Evolutionary conservation across 2,797 vertebrate genomes (phyloP), one percentile per base, ranked within the genome.

Genomic region (Spheniscus humboldti): DNA sequence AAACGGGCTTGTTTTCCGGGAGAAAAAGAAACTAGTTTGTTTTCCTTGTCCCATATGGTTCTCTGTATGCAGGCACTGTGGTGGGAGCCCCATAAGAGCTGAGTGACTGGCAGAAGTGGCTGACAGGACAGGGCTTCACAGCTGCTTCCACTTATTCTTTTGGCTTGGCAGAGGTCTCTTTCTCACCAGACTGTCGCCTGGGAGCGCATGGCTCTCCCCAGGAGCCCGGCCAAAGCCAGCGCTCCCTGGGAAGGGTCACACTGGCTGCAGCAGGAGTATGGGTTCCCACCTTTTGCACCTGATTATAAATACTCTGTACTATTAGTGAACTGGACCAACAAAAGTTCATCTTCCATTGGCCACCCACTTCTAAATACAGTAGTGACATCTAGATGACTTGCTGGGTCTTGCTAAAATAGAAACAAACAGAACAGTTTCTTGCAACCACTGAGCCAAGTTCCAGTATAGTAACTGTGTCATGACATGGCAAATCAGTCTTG

Each of bases 191-290:
- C 10, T 55, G 72, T 47, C 4, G 22, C 67, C 47, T 25, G 48
- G 45, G 73, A 86, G 60, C 0, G 0, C 27, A 18, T 0, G 2
- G 68, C 52, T 83, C 39, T 66, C 43, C 31, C 24, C 33, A 6
- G 71, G n/a, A 94, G n/a, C 55, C 55, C 1, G 0, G 27, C 48
- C 0, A 1, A 84, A 73, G 73, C 30, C 1, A 0, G 12, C 0
- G 1, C 35, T 83, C 66, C 62, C 77, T 84, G 91, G 88, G 84
- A 96, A 95, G 77, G 74, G 66, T 87, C 77, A 78, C 6, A 0
- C 17, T 25, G 67, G 39, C 47, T 85, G 39, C 63, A 83, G 82
- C 31, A 85, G 57, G 56, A 83, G 22, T 48, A 62, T 0, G 0
- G n/a, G 60, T 71, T 71, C 88, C 69, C 88, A 86, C 45, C 33